Evolutionary conservation across 1,140 invertebrate genomes (phyloP), one percentile per base, ranked within the genome.

Genomic region (Eubasilissa regina): DNA sequence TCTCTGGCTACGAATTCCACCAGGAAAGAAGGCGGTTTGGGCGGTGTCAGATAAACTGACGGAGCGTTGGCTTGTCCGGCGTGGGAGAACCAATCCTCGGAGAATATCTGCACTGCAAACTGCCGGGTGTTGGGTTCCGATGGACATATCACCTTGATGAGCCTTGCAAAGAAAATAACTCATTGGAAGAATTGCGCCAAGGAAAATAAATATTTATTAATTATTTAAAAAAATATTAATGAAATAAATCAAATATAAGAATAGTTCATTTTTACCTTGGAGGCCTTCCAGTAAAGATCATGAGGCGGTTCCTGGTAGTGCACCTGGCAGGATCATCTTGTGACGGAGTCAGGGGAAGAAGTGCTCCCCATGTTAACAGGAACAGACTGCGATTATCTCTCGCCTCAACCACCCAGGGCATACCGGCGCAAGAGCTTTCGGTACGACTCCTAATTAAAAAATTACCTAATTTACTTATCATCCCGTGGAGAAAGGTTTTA

Each of bases 81-180:
- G 13, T 74, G 12, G 7, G 81, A 64, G 53, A 91, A 87, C 94
- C 93, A 94, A 83, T 94, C 94, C 84, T 94, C 93, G 1, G 93
- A 93, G 85, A 94, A 94, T 8, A 94, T 91, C 73, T 94, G 93
- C 53, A 96, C 90, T 0, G 93, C 92, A 60, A 91, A 92, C 7
- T 92, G 92, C 21, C 90, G 85, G 0, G 93, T 90, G 12, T 92
- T 93, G 3, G 92, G 92, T 78, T 91, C 92, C 0, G 93, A 90
- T 0, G 94, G 94, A 85, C 95, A 96, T 4, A 96, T 90, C 3
- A 94, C 93, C 72, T 92, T 92, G 72, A 94, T 86, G n/a, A 95
- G 85, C 83, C 93, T 92, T 60, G 84, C 44, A 87, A 74, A 12
- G 58, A 74, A 47, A 21, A 56, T 75, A 73, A 62, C 35, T 17